Evolutionary conservation across 2,888 invertebrate genomes (phyloP), one percentile per base, ranked within the genome.

Genomic region (Pimpla rufipes): DNA sequence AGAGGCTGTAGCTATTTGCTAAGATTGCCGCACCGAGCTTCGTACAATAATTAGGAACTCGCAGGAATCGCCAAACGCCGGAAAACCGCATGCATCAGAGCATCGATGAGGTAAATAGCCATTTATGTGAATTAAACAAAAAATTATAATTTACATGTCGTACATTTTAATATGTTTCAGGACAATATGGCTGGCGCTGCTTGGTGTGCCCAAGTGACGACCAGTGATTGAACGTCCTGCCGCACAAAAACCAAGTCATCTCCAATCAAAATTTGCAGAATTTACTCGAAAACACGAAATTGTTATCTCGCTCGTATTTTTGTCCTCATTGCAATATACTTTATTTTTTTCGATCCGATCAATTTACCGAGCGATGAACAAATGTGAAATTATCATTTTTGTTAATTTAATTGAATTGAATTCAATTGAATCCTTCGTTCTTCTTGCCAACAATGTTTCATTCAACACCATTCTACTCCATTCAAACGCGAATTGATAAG

Each of bases 121-220:
- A 21, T 67, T 68, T 42, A 8, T 16, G 42, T 10, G 21, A 55
- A 8, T 21, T 57, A 29, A 29, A 29, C 2, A 29, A 29, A 29
- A 29, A 29, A 29, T 70, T 21, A 64, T 45, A 18, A 35, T 13
- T 45, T 10, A 16, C 10, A 18, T 40, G 1, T 16, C 4, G 0
- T 62, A 2, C 8, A 55, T 52, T 59, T 55, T 2, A 29, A 59
- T 67, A 85, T 57, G 52, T 87, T 88, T 55, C 85, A 91, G 91
- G 90, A 90, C 89, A 88, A 89, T 87, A 88, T 86, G 76, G 89
- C 92, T 92, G 92, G 91, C 91, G 90, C 89, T 91, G 88, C 92
- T 92, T 92, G 91, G 90, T 88, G 77, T 85, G 87, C 84, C 89
- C 90, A 92, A 92, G 92, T 89, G 88, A 89, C 88, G 91, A 90